phyloP scores from a whole-genome alignment of 2,888 invertebrate species.

The Vannuccia rotundouncinata region DNA sequence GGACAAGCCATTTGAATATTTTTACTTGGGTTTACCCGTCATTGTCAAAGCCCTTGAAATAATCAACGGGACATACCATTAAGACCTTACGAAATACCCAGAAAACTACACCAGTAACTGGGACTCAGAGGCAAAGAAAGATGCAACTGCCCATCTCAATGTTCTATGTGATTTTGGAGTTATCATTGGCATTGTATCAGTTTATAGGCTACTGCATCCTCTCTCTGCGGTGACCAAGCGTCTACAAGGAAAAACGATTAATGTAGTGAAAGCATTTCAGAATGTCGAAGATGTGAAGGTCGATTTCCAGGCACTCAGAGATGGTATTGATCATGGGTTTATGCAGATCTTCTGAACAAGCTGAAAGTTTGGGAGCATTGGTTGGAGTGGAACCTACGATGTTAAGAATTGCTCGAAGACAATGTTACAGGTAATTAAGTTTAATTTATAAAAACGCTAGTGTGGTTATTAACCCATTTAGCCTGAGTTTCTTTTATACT shows the following conservation, averaged over 20 bases:
- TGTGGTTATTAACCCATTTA: too few species aligned
- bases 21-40: background rate
- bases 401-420: background rate
- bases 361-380: background rate
- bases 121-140: background rate
- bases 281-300: background rate
- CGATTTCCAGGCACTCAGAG: background rate
- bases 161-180: background rate
- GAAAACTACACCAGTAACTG: background rate
- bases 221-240: background rate
- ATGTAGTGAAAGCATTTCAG: background rate
- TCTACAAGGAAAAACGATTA: background rate
- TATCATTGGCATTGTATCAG: background rate
- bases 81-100: background rate
- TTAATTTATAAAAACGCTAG: too few species aligned
- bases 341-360: background rate
- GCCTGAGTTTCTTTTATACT: too few species aligned
- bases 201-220: background rate
- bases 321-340: background rate
- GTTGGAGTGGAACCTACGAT: background rate
- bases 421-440: background rate
- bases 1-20: background rate
- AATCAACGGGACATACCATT: background rate
- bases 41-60: background rate
- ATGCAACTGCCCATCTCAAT: slow-evolving; percentile 11